Conservation (phyloP, 2,113 vertebrate genomes). For the Hemibagrus wyckioides region DNA sequence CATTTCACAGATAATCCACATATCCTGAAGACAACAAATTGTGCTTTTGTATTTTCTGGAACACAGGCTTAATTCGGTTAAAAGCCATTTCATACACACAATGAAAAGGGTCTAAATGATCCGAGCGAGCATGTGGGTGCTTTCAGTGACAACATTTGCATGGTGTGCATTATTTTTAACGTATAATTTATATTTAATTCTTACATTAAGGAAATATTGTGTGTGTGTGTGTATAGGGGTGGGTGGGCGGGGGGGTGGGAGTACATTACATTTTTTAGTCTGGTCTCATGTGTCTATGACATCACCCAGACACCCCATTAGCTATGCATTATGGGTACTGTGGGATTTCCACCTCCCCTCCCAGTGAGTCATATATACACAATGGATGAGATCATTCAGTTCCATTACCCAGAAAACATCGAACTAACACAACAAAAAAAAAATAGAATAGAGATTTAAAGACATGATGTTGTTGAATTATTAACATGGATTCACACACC, state of each 20-base stretch:
- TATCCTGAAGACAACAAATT: conserved; percentile 17
- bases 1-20: conserved; percentile 24
- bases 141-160: not conserved
- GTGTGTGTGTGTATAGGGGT: no score
- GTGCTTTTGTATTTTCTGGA: not conserved
- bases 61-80: not conserved
- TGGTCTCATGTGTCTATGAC: conserved; percentile 33
- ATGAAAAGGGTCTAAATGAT: not conserved
- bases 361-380: conserved; percentile 15
- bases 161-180: not conserved
- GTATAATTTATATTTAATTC: not conserved
- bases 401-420: conserved; percentile 12
- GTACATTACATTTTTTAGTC: conserved; percentile 3
- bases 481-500: not conserved
- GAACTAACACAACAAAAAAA: not conserved
- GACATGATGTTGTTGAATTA: not conserved
- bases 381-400: conserved; percentile 34
- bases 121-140: not conserved
- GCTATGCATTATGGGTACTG: conserved; percentile 34
- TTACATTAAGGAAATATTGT: not conserved
- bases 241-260: not conserved
- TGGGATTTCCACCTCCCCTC: not conserved
- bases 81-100: not conserved
- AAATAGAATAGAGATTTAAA: not conserved
- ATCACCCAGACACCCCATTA: conserved; percentile 27